Conservation (phyloP, 1,140 invertebrate genomes). For the Dendrolimus punctatus region DNA sequence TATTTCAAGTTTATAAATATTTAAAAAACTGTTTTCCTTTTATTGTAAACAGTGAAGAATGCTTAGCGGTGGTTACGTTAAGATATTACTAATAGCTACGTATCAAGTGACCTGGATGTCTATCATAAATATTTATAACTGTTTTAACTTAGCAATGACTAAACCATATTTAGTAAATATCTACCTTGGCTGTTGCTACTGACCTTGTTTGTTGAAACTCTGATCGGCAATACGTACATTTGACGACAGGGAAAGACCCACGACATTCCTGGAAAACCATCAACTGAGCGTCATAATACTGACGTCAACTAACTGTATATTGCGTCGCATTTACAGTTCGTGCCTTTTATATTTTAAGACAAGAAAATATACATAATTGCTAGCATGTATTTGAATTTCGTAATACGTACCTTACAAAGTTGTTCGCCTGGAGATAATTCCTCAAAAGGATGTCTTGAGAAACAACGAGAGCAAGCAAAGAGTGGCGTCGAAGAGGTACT, state of each 20-base stretch:
- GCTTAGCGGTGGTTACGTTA: too few relatives aligned
- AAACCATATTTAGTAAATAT: too few relatives aligned
- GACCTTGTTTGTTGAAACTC: constrained; percentile 97
- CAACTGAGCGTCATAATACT: constrained; percentile 36
- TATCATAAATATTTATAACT: too few relatives aligned
- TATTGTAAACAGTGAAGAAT: too few relatives aligned
- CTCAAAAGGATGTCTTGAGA: constrained; percentile 95
- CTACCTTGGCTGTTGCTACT: constrained; percentile 56
- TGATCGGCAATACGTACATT: constrained; percentile 97
- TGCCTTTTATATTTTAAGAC: not conserved
- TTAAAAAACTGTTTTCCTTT: too few relatives aligned
- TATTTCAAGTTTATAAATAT: too few relatives aligned
- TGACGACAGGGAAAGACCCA: constrained; percentile 93
- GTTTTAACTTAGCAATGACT: too few relatives aligned
- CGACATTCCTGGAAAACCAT: constrained; percentile 89
- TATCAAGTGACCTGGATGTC: too few relatives aligned
- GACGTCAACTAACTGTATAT: constrained; percentile 50
- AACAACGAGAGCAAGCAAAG: constrained; percentile 96
- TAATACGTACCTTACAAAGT: constrained; percentile 87
- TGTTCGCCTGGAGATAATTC: constrained; percentile 95
- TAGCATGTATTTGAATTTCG: not conserved
- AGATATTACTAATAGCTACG: too few relatives aligned
- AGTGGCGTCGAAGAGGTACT: constrained; percentile 66
- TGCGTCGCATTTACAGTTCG: constrained; percentile 1
- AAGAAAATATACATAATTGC: not conserved